These are phyloP conservation scores for Macquaria ambigua DNA, from an alignment of 2,113 vertebrate genomes.

Conservation along the genomic window DNA sequence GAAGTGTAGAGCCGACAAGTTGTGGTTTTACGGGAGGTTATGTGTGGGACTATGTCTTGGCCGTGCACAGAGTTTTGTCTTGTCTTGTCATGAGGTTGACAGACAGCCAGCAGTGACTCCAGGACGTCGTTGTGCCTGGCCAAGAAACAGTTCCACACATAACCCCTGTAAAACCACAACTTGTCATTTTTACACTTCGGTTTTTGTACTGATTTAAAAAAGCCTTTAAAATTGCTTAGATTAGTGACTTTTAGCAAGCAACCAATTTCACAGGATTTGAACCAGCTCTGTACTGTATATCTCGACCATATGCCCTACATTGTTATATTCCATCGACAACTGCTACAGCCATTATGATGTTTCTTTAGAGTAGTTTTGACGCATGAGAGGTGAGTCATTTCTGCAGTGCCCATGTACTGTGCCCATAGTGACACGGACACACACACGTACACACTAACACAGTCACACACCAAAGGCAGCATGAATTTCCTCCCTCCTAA, in stretches of 20 bases:
- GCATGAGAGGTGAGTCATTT: constrained; percentile 41
- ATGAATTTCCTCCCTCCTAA: constrained; percentile 40
- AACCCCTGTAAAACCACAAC: not conserved
- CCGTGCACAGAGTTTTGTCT: not conserved
- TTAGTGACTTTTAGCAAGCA: not conserved
- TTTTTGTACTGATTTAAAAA: too few species aligned
- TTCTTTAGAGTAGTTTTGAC: constrained; percentile 17
- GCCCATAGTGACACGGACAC: constrained; percentile 3
- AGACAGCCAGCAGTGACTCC: not conserved
- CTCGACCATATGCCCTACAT: not conserved
- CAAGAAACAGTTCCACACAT: not conserved
- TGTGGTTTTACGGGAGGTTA: not conserved
- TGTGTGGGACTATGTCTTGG: not conserved
- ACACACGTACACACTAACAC: constrained; percentile 14
- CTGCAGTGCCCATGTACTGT: constrained; percentile 11
- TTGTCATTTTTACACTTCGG: too few species aligned
- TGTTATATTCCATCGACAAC: not conserved
- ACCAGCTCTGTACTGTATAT: not conserved
- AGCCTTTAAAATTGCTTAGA: not conserved
- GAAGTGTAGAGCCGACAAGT: too few species aligned
- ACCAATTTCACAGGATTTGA: not conserved
- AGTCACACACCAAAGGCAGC: constrained; percentile 31
- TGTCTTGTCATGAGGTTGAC: not conserved
- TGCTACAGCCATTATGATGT: constrained; percentile 3
- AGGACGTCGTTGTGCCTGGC: not conserved